Percentiles rank a stretch among this genome's conserved stretches.
Conservation (phyloP, 2,797 vertebrate species). For the Tokudaia tokunoshimensis region DNA sequence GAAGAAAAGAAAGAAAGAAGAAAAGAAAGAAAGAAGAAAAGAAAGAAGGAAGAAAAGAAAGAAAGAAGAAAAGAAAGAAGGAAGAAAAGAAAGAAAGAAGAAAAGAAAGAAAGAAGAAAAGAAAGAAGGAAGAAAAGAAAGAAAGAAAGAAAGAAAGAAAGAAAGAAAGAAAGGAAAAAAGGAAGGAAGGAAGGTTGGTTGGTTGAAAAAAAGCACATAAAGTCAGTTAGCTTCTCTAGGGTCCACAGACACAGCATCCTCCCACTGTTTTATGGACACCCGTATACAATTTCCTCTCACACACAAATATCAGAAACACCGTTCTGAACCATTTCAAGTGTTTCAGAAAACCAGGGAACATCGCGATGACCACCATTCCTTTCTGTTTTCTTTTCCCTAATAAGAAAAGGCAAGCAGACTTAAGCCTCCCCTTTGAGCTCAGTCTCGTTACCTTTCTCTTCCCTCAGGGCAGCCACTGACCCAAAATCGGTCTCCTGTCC, state of each 20-base stretch:
- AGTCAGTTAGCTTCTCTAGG: not conserved
- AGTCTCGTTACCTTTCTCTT: constrained; percentile 11
- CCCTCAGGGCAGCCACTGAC: constrained; percentile 47
- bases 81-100: no score
- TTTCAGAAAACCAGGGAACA: constrained; percentile 27
- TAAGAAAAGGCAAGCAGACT: not conserved
- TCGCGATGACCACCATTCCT: no score
- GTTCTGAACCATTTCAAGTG: not conserved
- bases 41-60: no score
- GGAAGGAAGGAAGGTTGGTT: no score
- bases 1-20: accelerated
- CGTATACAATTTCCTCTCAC: not conserved
- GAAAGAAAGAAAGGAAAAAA: accelerated
- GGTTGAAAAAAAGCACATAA: not conserved
- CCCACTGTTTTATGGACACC: no score
- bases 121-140: no score
- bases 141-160: not conserved
- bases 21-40: accelerated
- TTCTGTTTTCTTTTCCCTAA: not conserved
- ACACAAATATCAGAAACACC: not conserved
- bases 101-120: not conserved
- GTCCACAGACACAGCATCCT: not conserved
- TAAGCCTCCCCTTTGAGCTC: not conserved
- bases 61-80: not conserved
- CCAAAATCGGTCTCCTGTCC: not conserved